Evolutionary conservation across 1,140 invertebrate species (phyloP), one percentile per base, ranked within the genome.

Genomic region (Nasonia giraulti): DNA sequence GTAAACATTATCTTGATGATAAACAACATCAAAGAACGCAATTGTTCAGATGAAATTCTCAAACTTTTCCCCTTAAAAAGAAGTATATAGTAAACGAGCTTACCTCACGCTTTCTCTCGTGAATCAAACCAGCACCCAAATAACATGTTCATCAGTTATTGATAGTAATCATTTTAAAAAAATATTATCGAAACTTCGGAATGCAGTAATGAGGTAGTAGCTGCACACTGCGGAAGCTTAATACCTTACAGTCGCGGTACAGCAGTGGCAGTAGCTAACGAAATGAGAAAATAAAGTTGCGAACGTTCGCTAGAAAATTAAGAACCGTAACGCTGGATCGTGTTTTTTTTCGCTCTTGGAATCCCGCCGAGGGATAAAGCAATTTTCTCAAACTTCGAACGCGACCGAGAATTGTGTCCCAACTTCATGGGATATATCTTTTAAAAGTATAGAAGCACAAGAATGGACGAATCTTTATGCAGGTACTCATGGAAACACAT

Each of bases 351-450:
- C 10, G 20, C 27, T 2, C 75, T 77, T 27, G 2, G 37, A 69
- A 71, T 80, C 79, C 80, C 69, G 27, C 23, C 44, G 69, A 69
- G 80, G 73, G 69, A 81, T 81, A 81, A 81, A 81, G 80, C 80
- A 81, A 81, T 81, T 81, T 81, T 27, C 80, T 50, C 44, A 81
- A 81, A 81, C 80, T 81, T 74, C 73, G 31, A 81, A 81, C 68
- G 23, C 80, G 44, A 73, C 68, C 40, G 27, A 31, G 80, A 50
- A 81, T 73, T 69, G 69, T 73, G 27, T 27, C 27, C 27, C 27
- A 27, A 27, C 27, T 27, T 27, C 27, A 27, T 27, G 27, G 27
- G 1, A 27, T 27, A 27, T 78, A 78, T 78, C 47, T 31, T 78
- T 17, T 78, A 55, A 31, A 23, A 27, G 27, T 27, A 27, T 12